Evolutionary conservation across 92 coral and sea anemone species (phyloP), one percentile per base, ranked within the genome.

Genomic region (Metridium senile): DNA sequence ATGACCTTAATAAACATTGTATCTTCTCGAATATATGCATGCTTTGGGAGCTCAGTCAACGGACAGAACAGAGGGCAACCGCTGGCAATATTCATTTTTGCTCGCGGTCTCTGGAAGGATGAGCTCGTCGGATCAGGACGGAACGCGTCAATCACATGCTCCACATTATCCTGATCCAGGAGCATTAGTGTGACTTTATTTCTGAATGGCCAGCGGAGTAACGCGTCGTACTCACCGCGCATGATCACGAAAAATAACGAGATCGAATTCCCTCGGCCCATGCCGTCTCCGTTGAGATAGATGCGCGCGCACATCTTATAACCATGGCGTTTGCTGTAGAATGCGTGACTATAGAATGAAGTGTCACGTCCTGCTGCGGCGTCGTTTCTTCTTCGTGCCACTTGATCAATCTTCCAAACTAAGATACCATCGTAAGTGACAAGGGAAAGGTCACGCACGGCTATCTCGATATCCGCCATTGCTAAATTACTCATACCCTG

Each of bases 41-140:
- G 98, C n/a, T 66, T 85, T 28, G 88, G 77, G 0, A 93, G 81
- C 46, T 85, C 93, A 9, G 96, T 58, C 68, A 85, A 77, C 0
- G 96, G 84, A 21, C 85, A 89, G 65, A 90, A 93, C 89, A 90
- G 61, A 4, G 96, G 96, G 30, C 98, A 90, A 1, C 98, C 96
- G 31, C 93, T 87, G 33, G 96, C 98, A 45, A 93, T 77, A 66
- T 93, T 93, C 69, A 89, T 90, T 26, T 93, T 89, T 29, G 85
- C 86, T 30, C 83, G 66, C 21, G 96, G 98, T 39, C 85, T 84
- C 57, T 93, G 98, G 74, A 93, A 93, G 18, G 93, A 87, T 0
- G 98, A 90, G 82, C 98, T 93, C 77, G 76, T 82, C 0, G 96
- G 95, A 71, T 93, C 98, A 11, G 98, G 98, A 0, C 91, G 74